A percentile compares a stretch with the other conserved stretches of the same genome.
Conservation (phyloP, 2,797 vertebrate species). For the Urophycis tenuis region DNA sequence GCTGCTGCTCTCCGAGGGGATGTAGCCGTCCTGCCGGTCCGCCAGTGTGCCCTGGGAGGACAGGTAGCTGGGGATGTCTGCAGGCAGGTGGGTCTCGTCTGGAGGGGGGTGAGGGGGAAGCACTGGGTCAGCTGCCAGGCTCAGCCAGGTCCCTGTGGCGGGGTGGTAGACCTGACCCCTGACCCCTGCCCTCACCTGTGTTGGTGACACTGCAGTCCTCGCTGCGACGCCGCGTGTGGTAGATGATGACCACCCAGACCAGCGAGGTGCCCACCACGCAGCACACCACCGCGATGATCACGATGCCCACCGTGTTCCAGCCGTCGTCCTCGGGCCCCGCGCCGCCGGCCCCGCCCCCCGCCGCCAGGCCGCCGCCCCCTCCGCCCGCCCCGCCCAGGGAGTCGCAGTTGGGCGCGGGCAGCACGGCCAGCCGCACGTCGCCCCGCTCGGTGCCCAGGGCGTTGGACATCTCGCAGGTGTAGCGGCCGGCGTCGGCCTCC, state of each 20-base stretch:
- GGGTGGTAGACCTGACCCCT: background rate
- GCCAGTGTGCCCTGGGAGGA: conserved; percentile 97
- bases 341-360: conserved; percentile 70
- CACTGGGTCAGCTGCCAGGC: no score
- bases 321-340: conserved; percentile 89
- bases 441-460: conserved; percentile 90
- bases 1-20: conserved; percentile 87
- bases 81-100: conserved; percentile 96
- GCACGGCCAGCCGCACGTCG: conserved; percentile 82
- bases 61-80: conserved; percentile 94
- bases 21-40: conserved; percentile 91
- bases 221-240: conserved; percentile 90
- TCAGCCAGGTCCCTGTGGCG: no score
- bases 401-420: conserved; percentile 89
- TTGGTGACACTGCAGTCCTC: conserved; percentile 97
- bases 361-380: conserved; percentile 15
- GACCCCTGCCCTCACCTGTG: conserved; percentile 72
- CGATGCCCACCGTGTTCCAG: conserved; percentile 93
- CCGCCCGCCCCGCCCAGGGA: conserved; percentile 58
- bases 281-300: conserved; percentile 97
- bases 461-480: conserved; percentile 97
- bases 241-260: conserved; percentile 98
- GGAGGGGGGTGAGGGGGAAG: conserved; percentile 77
- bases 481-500: conserved; percentile 81
- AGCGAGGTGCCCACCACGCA: conserved; percentile 97